Base-by-base conservation (phyloP, 35 echinoderm and acorn worm genomes). In the Diadema setosum region DNA sequence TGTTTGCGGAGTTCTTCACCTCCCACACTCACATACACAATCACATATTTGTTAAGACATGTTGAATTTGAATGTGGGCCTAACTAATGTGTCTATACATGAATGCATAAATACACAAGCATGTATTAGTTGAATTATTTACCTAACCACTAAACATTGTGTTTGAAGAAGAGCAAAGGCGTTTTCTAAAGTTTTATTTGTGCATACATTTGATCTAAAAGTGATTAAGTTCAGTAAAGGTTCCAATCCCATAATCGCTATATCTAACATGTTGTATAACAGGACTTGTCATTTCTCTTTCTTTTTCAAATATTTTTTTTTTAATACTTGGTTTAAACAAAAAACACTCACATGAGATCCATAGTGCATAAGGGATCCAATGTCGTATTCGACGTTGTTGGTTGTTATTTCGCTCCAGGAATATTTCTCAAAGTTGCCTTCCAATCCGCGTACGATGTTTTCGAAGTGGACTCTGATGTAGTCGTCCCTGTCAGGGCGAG, bases 311-410 rank as follows among this genome's bases (percentile, higher is more conserved):
- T 59, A 58, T 12, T 4, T 23, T 31, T 18, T 12, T 26, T 20
- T 55, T 50, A 29, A 31, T 32, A 5, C 27, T 30, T 9, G 1
- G 3, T 1, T 33, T 58, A 8, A 34, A 37, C 5, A 4, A 41
- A 42, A 0, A 46, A 42, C 8, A 86, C 90, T 93, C 83, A 97
- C 95, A 29, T 42, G 39, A 20, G 82, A 24, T 11, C 46, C 83
- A 39, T 97, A 97, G 55, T 97, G 95, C 95, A 97, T 97, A 5
- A 90, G 43, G 17, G 95, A 97, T 4, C 74, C 82, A 46, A 85
- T 32, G 56, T 97, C 95, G 39, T 97, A 97, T 15, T 90, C 60
- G 4, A 97, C 75, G 76, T 84, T 45, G 55, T 50, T 45, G 1
- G 91, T 97, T 8, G 42, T 36, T 34, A 93, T 87, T 14, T 73